These are phyloP conservation scores for Notarius lentiginosus DNA, from an alignment of 2,113 vertebrate species.

Conservation along the genomic window DNA sequence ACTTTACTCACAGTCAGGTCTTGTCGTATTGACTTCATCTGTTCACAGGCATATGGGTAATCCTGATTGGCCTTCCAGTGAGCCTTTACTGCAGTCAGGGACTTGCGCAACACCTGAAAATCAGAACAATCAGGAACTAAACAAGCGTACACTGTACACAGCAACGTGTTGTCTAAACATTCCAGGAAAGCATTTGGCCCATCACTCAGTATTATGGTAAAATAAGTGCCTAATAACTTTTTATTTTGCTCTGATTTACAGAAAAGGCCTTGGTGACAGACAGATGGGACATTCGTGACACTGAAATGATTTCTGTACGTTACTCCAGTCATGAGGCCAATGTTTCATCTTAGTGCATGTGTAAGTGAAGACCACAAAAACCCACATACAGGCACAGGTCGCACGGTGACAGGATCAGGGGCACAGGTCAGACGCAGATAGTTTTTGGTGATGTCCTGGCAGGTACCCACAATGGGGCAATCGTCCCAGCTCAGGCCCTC, in stretches of 20 bases:
- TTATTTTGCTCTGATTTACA: neutral
- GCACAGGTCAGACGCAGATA: conserved; percentile 90
- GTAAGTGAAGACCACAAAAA: neutral
- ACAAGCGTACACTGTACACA: neutral
- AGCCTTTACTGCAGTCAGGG: conserved; percentile 80
- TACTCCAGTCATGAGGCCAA: neutral
- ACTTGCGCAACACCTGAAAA: conserved; percentile 81
- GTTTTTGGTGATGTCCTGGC: conserved; percentile 85
- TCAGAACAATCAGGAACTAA: neutral
- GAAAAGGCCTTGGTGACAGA: neutral
- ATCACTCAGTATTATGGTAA: neutral
- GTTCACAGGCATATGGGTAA: conserved; percentile 87
- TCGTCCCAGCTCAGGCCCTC: conserved; percentile 88
- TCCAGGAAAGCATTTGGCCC: neutral
- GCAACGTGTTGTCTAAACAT: neutral
- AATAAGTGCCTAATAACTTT: neutral
- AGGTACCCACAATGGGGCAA: conserved; percentile 86
- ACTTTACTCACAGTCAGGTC: conserved; percentile 81
- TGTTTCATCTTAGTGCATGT: neutral
- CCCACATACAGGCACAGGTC: conserved; percentile 83
- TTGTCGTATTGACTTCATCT: conserved; percentile 92
- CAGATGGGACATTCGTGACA: neutral
- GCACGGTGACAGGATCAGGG: conserved; percentile 84
- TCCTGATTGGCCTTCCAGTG: conserved; percentile 89
- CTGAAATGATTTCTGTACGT: neutral